These are phyloP conservation scores for Enteromius thamalakanensis DNA, from an alignment of 2,797 vertebrate species.

Conservation along the genomic window DNA sequence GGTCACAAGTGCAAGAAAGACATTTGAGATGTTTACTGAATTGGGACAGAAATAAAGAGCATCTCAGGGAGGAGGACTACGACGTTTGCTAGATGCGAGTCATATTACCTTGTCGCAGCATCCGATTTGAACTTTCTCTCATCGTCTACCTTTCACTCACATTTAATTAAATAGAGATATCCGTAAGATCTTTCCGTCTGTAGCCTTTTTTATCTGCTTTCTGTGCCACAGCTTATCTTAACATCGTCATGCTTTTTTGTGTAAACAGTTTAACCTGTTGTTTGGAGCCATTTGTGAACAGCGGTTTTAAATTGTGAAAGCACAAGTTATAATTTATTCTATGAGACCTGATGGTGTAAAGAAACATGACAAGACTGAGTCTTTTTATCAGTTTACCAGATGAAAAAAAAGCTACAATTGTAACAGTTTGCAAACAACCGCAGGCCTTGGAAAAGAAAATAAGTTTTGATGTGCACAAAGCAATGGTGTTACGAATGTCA, in stretches of 20 bases:
- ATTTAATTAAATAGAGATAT: slow-evolving; percentile 41
- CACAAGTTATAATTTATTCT: slow-evolving; percentile 55
- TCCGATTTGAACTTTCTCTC: slow-evolving; percentile 18
- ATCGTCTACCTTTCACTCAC: slow-evolving; percentile 34
- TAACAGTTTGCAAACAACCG: slow-evolving; percentile 24
- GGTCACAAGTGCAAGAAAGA: background rate
- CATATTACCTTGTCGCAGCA: slow-evolving; percentile 21
- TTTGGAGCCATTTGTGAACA: slow-evolving; percentile 50
- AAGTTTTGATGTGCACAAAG: slow-evolving; percentile 12
- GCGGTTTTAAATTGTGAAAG: slow-evolving; percentile 51
- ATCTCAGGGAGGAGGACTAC: background rate
- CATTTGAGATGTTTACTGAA: slow-evolving; percentile 19
- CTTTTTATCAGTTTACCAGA: slow-evolving; percentile 45
- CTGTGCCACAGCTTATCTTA: background rate
- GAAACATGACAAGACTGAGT: slow-evolving; percentile 38
- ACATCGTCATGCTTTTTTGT: slow-evolving; percentile 20
- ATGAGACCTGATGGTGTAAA: slow-evolving; percentile 40
- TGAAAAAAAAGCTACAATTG: slow-evolving; percentile 13
- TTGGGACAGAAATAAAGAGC: slow-evolving; percentile 11
- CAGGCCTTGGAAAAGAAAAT: slow-evolving; percentile 26
- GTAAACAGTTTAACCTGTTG: slow-evolving; percentile 47
- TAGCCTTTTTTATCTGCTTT: slow-evolving; percentile 28
- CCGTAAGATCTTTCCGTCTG: slow-evolving; percentile 14
- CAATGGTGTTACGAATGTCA: background rate
- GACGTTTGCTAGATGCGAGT: background rate